Conservation (phyloP, 2,113 vertebrate genomes). For the Bagarius yarrelli region DNA sequence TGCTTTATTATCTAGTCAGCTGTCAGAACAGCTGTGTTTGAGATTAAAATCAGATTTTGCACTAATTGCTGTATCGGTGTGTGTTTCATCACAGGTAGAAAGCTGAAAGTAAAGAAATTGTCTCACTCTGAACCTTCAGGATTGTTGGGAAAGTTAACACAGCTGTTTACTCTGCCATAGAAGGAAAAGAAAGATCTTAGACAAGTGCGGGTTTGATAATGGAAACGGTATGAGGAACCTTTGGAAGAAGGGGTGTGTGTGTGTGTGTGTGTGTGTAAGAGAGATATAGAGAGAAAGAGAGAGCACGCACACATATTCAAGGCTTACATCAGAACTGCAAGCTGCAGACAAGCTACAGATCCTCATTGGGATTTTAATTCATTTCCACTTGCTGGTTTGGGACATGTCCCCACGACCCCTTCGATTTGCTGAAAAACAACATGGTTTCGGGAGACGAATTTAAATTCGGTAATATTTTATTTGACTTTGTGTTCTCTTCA, state of each 20-base stretch:
- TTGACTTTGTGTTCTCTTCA: background rate
- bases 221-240: background rate
- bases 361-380: background rate
- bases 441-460: background rate
- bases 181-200: conserved; percentile 12
- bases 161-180: conserved; percentile 12
- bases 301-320: background rate
- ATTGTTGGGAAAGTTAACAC: background rate
- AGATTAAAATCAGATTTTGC: background rate
- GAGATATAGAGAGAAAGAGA: background rate
- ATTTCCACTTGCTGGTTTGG: too few species aligned
- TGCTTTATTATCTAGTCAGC: too few species aligned
- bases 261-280: background rate
- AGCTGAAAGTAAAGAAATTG: background rate
- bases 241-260: background rate
- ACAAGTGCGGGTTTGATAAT: background rate
- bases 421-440: background rate
- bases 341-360: background rate
- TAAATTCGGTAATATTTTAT: background rate
- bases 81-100: background rate
- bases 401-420: background rate
- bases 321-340: background rate
- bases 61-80: conserved; percentile 1
- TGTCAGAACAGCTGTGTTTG: background rate
- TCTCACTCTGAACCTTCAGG: background rate